Conservation (phyloP, 2,113 vertebrate genomes). For the Sorex fumeus region DNA sequence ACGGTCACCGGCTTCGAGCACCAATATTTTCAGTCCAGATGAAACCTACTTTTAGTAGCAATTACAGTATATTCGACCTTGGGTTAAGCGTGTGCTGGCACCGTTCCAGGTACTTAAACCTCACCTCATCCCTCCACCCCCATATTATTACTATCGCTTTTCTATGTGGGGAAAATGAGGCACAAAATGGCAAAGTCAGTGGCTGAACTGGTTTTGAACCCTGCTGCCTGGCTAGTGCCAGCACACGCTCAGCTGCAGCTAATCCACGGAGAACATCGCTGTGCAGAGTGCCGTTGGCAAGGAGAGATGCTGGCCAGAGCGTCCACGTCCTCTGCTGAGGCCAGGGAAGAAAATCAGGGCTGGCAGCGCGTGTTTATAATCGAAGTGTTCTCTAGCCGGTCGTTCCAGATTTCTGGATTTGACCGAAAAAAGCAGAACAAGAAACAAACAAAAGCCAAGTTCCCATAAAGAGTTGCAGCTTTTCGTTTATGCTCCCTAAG, state of each 20-base stretch:
- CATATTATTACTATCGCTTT: background rate
- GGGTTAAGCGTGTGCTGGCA: background rate
- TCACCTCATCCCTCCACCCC: background rate
- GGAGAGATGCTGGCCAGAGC: background rate
- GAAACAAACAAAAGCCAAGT: background rate
- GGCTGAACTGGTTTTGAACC: background rate
- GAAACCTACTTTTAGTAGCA: background rate
- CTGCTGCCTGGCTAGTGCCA: background rate
- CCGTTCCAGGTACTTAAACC: background rate
- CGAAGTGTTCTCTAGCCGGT: background rate
- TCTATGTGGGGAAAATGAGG: background rate
- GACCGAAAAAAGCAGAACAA: slow-evolving; percentile 29
- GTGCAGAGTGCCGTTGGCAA: background rate
- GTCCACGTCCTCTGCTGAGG: background rate
- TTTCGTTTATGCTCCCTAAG: slow-evolving; percentile 22
- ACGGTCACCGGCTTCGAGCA: background rate
- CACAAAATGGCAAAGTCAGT: background rate
- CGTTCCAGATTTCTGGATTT: slow-evolving; percentile 22
- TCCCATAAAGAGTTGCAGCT: background rate
- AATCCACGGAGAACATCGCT: background rate
- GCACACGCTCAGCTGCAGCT: no score
- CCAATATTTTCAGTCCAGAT: background rate
- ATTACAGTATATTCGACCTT: background rate
- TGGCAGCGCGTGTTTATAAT: background rate
- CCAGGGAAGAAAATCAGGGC: background rate